These are phyloP conservation scores for Tylochromis polylepis DNA, from an alignment of 2,113 vertebrate genomes.

Conservation along the genomic window DNA sequence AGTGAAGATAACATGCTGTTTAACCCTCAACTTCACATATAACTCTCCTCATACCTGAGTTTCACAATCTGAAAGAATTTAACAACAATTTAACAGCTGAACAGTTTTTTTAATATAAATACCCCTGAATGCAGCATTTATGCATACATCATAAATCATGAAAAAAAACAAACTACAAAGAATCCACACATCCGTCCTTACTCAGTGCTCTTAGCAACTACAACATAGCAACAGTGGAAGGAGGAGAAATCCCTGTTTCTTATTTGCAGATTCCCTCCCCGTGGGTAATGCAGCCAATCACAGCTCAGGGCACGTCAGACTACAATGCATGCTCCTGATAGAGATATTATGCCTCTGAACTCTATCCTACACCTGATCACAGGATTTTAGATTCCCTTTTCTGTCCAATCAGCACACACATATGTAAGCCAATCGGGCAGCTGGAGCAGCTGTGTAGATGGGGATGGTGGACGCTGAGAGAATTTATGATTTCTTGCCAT, in stretches of 20 bases:
- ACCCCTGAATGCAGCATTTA: background rate
- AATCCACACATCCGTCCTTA: conserved; percentile 22
- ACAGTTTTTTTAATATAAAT: background rate
- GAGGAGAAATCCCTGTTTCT: conserved; percentile 58
- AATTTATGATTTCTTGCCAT: background rate
- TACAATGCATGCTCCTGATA: conserved; percentile 27
- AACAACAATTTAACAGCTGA: background rate
- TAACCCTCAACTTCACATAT: background rate
- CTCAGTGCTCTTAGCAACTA: conserved; percentile 58
- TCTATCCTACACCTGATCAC: conserved; percentile 53
- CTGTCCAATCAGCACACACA: conserved; percentile 47
- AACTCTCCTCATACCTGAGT: background rate
- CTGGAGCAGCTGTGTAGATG: background rate
- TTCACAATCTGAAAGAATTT: background rate
- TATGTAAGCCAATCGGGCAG: conserved; percentile 34
- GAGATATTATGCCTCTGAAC: conserved; percentile 27
- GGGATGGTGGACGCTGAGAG: background rate
- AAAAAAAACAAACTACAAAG: background rate
- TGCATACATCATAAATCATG: background rate
- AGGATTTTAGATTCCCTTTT: conserved; percentile 35
- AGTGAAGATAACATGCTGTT: background rate
- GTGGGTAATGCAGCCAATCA: conserved; percentile 67
- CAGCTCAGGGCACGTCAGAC: conserved; percentile 52
- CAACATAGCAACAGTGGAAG: conserved; percentile 72
- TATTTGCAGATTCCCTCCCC: conserved; percentile 67